Base-by-base conservation (phyloP, 2,888 invertebrate genomes). In the Acanthosepion esculentum region DNA sequence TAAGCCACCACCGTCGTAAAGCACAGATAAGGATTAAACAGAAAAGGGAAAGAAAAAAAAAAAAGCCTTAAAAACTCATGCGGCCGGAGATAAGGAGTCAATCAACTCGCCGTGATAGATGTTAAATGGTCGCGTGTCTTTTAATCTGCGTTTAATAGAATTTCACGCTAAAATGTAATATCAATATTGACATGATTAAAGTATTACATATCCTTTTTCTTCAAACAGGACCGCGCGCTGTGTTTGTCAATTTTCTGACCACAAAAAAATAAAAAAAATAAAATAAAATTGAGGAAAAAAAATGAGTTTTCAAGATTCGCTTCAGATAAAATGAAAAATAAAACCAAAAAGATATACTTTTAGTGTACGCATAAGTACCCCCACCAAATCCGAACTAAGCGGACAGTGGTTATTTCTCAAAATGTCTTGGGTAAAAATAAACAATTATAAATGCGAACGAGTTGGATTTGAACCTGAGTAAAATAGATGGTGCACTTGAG, bases 151-250 rank as follows among this genome's bases (percentile, higher is more conserved):
- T 78, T 78, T 78, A 78, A 78, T 78, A n/a, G n/a, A 78, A 78
- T 78, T 78, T 78, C 78, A 6, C 78, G 78, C 78, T 23, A 78
- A 33, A 78, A 78, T 12, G 78, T 78, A n/a, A 78, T 78, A 78
- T 78, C 78, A 78, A 78, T 78, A 78, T 78, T 78, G 33, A n/a
- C 78, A n/a, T 78, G 78, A 78, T 78, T 78, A 78, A 78, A 78
- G 78, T 78, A 78, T 78, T 78, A 78, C 78, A 78, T 78, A 78
- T 78, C 33, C 78, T n/a, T 78, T 18, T 78, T 78, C 78, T 78
- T 78, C n/a, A 78, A 78, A 78, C 78, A 78, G 3, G 12, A 12
- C 78, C 78, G 78, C n/a, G 5, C 12, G 15, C 4, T 18, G n/a
- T 18, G n/a, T 78, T 78, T 33, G n/a, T 78, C n/a, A 33, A 78